Evolutionary conservation across 2,888 invertebrate genomes (phyloP).

Genomic region (Chalcis sispes): DNA sequence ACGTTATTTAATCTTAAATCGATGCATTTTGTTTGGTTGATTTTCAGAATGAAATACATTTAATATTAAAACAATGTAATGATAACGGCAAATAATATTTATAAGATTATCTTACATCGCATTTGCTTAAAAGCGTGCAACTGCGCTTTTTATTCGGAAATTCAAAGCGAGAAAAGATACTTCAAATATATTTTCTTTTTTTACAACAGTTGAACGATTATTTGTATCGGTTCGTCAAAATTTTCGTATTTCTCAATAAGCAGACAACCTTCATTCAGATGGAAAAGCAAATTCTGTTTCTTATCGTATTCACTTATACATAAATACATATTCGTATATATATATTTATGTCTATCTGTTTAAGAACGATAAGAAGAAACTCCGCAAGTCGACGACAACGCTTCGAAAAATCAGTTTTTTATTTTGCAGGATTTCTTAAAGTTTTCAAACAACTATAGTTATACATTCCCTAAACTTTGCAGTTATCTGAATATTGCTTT

Average conservation of each 20-base stretch:
- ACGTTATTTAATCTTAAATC: too few species aligned
- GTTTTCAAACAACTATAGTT: background rate
- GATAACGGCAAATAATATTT: too few species aligned
- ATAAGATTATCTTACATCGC: too few species aligned
- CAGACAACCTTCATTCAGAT: background rate
- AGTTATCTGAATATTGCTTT: background rate
- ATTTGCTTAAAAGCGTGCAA: too few species aligned
- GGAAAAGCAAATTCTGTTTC: conserved; percentile 9
- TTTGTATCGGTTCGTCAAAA: conserved; percentile 7
- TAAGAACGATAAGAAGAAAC: conserved; percentile 40
- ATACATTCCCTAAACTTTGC: background rate
- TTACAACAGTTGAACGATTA: background rate
- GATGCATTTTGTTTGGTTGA: too few species aligned
- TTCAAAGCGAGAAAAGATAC: too few species aligned
- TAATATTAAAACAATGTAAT: too few species aligned
- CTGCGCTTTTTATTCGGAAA: too few species aligned
- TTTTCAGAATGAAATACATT: too few species aligned
- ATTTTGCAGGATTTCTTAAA: conserved; percentile 21
- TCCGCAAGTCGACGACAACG: conserved; percentile 18
- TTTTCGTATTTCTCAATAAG: background rate
- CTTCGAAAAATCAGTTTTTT: conserved; percentile 17
- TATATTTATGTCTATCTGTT: background rate
- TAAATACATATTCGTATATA: background rate
- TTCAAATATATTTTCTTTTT: too few species aligned
- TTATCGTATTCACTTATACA: conserved; percentile 18